Base-by-base conservation (phyloP, 2,113 vertebrate species). In the Pelodiscus sinensis region DNA sequence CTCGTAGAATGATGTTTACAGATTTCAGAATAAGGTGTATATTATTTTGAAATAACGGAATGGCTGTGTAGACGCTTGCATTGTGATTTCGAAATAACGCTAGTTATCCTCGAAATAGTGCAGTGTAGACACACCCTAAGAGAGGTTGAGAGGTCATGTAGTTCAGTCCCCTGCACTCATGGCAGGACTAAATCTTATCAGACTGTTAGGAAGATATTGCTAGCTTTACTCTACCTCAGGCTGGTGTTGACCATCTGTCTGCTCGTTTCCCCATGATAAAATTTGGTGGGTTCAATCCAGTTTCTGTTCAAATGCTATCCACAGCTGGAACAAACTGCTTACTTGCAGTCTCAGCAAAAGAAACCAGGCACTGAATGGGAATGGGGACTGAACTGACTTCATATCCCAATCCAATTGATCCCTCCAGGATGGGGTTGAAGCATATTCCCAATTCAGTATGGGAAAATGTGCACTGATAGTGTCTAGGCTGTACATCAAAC, bases 271-370 rank as follows among this genome's bases (percentile, higher is more conserved):
- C 19, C 58, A 38, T 25, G 16, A 31, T 52, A 82, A 6, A 0
- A 0, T 84, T 75, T 73, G 62, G 21, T 79, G 91, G 24, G 24
- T n/a, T 83, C 24, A 52, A 4, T 18, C 25, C 88, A 62, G 31
- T 71, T 92, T 38, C 2, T 52, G 85, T 92, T 73, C 78, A 60
- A 83, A n/a, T 78, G 82, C 35, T 22, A 5, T 82, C 89, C 10
- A n/a, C 21, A 27, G 24, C 71, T 87, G 82, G 52, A 57, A 65
- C 38, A 24, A 84, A 35, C 15, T 79, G n/a, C 82, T 92, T 93
- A 31, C 21, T 75, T 18, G 44, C 13, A 3, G 14, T 44, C 6
- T 38, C 71, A 29, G 55, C 9, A 75, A 95, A 90, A 60, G 25
- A 27, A 60, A 13, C 11, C 25, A 27, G 25, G 58, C 24, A 12